Percentiles rank a stretch among this genome's conserved stretches.
These are phyloP conservation scores for Ptilorrhoa leucosticta DNA, from an alignment of 2,113 vertebrate species.

Conservation along the genomic window DNA sequence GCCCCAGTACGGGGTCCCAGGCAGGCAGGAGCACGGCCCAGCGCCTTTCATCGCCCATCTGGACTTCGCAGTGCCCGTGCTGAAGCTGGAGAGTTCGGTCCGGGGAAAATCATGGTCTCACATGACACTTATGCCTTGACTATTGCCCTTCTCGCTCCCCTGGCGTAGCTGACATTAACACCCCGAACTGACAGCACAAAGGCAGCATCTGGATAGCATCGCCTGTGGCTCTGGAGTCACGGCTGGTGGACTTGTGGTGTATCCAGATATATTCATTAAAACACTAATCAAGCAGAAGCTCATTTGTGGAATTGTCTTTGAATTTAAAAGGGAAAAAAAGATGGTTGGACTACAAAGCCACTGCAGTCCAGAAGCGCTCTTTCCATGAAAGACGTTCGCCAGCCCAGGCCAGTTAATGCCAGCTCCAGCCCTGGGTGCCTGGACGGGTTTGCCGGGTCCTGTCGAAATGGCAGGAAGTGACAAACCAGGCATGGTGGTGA, in stretches of 20 bases:
- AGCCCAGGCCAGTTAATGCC: not conserved
- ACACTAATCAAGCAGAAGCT: constrained; percentile 56
- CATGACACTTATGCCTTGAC: constrained; percentile 9
- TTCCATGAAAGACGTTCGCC: not conserved
- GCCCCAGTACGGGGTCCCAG: not conserved
- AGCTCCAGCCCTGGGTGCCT: not conserved
- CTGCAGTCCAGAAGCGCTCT: not conserved
- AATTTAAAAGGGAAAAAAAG: constrained; percentile 32
- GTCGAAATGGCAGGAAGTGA: not conserved
- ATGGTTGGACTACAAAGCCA: not conserved
- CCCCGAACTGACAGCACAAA: constrained; percentile 48
- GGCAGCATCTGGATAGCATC: constrained; percentile 57
- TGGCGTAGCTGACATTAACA: constrained; percentile 8
- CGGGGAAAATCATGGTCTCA: not conserved
- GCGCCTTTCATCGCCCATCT: constrained; percentile 31
- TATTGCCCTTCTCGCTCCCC: constrained; percentile 22
- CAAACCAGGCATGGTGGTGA: not conserved
- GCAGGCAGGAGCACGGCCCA: not conserved
- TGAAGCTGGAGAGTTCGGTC: not conserved
- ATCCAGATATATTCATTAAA: constrained; percentile 55
- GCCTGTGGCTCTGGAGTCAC: constrained; percentile 46
- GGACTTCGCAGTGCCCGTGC: not conserved
- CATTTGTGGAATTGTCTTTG: constrained; percentile 48
- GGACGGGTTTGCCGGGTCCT: not conserved
- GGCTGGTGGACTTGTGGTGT: constrained; percentile 32